Evolutionary conservation across 2,797 vertebrate species (phyloP), one percentile per base, ranked within the genome.

Genomic region (Sebastes iracundus): DNA sequence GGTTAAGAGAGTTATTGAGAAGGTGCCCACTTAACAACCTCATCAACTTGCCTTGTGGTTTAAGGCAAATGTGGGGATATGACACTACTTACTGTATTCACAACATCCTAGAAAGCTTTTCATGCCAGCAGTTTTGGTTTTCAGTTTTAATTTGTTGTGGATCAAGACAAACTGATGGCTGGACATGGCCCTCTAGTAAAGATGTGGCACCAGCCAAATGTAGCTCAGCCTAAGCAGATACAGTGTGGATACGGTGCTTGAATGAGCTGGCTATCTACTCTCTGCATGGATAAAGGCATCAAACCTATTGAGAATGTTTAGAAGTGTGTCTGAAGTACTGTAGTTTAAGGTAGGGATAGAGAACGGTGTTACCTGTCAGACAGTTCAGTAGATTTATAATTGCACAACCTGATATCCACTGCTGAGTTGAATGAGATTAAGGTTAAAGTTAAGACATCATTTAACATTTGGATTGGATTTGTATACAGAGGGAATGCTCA

Each of bases 241-340:
- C 42, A 46, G 0, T 46, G 42, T 46, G 42, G 42, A 18, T 46
- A 46, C 1, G 18, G 42, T 49, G 42, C 3, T 49, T 49, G 42
- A 49, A 49, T 20, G 42, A 49, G 16, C 42, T 49, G 42, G 42
- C 16, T 49, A 20, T 49, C 42, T 49, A 49, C 42, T 20, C 42
- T 49, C 42, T 49, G 42, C 0, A 0, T 18, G 42, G 42, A 49
- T 49, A 49, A 8, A 49, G 16, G 16, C 0, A 20, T 38, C 35
- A 38, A 13, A 38, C 35, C 35, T 38, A 38, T 38, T 49, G 42
- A 49, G 16, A 20, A 49, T 49, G 42, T 49, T 49, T 49, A 49
- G 18, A 49, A 49, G 42, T 49, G 42, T 0, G 42, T 49, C 42
- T 49, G 0, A 49, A 49, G 16, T 49, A 49, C 18, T 49, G 16